Conservation (phyloP, 2,888 invertebrate species). For the Nesidiocoris tenuis region DNA sequence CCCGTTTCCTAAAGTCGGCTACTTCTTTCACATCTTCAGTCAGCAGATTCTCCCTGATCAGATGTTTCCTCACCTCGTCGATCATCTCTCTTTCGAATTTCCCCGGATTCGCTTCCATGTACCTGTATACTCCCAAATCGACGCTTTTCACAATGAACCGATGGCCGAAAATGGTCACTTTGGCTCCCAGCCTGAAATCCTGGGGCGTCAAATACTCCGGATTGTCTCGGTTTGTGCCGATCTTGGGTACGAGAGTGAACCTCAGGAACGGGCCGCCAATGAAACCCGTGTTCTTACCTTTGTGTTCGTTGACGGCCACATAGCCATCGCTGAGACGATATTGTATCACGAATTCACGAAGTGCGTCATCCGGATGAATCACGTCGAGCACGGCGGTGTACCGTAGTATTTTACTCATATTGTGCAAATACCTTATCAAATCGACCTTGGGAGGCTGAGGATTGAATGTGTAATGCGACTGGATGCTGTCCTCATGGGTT, state of each 20-base stretch:
- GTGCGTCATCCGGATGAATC: slow-evolving; percentile 74
- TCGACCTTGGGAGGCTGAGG: slow-evolving; percentile 75
- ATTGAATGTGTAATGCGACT: slow-evolving; percentile 68
- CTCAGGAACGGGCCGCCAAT: slow-evolving; percentile 72
- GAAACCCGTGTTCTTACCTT: slow-evolving; percentile 73
- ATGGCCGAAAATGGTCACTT: slow-evolving; percentile 70
- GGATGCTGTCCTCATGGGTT: slow-evolving; percentile 73
- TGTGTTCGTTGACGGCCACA: slow-evolving; percentile 71
- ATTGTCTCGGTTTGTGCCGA: slow-evolving; percentile 66
- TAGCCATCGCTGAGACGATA: slow-evolving; percentile 76
- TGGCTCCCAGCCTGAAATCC: slow-evolving; percentile 74
- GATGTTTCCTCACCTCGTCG: slow-evolving; percentile 68
- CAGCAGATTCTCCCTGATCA: slow-evolving; percentile 65
- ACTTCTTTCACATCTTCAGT: slow-evolving; percentile 60
- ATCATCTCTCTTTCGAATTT: slow-evolving; percentile 69
- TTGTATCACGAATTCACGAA: slow-evolving; percentile 71
- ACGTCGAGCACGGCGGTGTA: slow-evolving; percentile 76
- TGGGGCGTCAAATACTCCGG: slow-evolving; percentile 75
- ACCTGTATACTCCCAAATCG: slow-evolving; percentile 75
- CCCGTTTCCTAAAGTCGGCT: slow-evolving; percentile 45
- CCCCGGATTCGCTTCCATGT: slow-evolving; percentile 69
- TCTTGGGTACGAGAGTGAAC: slow-evolving; percentile 66
- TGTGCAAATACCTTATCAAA: slow-evolving; percentile 70
- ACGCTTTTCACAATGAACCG: slow-evolving; percentile 75
- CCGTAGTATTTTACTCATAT: slow-evolving; percentile 68